These are phyloP conservation scores for Dendroctonus ponderosae DNA, from an alignment of 1,140 invertebrate species.

Conservation along the genomic window DNA sequence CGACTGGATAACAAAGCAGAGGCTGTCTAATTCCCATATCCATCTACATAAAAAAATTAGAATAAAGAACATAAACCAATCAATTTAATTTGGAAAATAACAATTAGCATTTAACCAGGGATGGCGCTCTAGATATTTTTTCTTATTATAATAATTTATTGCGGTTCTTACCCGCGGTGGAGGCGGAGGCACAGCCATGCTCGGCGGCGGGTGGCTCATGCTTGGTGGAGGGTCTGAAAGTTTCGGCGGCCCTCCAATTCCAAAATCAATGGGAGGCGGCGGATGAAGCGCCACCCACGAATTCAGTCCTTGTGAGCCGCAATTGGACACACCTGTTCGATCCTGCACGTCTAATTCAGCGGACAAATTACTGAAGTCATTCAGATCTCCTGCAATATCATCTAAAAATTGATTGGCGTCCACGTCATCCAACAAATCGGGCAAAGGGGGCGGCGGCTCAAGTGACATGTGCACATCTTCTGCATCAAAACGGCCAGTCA, in stretches of 20 bases:
- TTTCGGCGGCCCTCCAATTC: conserved; percentile 9
- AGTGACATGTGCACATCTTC: conserved; percentile 15
- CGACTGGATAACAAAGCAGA: neutral
- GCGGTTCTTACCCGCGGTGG: neutral
- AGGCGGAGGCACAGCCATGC: conserved; percentile 1
- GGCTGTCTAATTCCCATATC: neutral
- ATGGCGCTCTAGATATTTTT: too few species aligned
- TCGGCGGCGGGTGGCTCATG: too few species aligned
- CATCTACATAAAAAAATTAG: neutral
- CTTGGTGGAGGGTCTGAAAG: neutral
- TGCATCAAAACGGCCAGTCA: neutral
- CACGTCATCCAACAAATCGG: conserved; percentile 43
- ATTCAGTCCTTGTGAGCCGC: neutral
- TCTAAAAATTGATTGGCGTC: conserved; percentile 36
- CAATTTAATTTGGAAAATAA: neutral
- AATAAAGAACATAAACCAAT: neutral
- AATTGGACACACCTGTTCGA: neutral
- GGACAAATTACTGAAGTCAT: conserved; percentile 31
- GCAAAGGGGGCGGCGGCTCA: conserved; percentile 46
- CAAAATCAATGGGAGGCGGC: conserved; percentile 18
- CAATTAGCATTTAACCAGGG: too few species aligned
- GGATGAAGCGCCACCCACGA: conserved; percentile 8
- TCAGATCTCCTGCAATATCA: conserved; percentile 30
- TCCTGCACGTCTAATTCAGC: conserved; percentile 9
- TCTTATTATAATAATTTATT: neutral